Evolutionary conservation across 1,140 invertebrate species (phyloP).

Genomic region (Paracyclopina nana): DNA sequence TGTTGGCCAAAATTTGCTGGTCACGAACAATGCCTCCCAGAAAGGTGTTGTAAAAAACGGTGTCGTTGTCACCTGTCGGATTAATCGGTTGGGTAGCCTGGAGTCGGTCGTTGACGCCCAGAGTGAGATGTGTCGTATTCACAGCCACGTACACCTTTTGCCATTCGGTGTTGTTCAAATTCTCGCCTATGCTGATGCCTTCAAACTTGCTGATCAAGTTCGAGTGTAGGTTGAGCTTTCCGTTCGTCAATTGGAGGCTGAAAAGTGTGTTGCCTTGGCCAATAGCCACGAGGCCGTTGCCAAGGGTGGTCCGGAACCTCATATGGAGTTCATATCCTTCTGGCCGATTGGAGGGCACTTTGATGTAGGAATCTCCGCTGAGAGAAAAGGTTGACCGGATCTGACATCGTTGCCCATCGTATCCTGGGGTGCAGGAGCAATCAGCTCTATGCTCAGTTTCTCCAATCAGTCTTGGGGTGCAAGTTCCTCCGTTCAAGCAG

Average conservation of each 20-base stretch:
- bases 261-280: constrained; percentile 60
- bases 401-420: constrained; percentile 51
- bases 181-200: constrained; percentile 59
- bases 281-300: constrained; percentile 60
- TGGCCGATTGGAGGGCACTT: constrained; percentile 47
- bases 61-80: constrained; percentile 36
- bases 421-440: constrained; percentile 59
- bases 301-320: constrained; percentile 69
- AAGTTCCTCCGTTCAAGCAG: constrained; percentile 63
- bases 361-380: constrained; percentile 47
- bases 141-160: constrained; percentile 57
- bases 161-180: constrained; percentile 64
- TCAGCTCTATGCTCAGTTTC: constrained; percentile 60
- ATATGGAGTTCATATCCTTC: constrained; percentile 72
- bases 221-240: constrained; percentile 60
- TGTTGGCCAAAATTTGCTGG: constrained; percentile 24
- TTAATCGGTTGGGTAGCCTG: constrained; percentile 60
- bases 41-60: constrained; percentile 28
- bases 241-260: constrained; percentile 54
- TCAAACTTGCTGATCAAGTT: constrained; percentile 65
- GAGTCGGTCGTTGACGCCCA: constrained; percentile 65
- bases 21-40: constrained; percentile 40
- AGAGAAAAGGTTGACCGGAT: constrained; percentile 71
- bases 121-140: constrained; percentile 56
- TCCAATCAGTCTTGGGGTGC: constrained; percentile 50